Evolutionary conservation across 2,797 vertebrate species (phyloP).

Genomic region (Molossus alvarezi): DNA sequence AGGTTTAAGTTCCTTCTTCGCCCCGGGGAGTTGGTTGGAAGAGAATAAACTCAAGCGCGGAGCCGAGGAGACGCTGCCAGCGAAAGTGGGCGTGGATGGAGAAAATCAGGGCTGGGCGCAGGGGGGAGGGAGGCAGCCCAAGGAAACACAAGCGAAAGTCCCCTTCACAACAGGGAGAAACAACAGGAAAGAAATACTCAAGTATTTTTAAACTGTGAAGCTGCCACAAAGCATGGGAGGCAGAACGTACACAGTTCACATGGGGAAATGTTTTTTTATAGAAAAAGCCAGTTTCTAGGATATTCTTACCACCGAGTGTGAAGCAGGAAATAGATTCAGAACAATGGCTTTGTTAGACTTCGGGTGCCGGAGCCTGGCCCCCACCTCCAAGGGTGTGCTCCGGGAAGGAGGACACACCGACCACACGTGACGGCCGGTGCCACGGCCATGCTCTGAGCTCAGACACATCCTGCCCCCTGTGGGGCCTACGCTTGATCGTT

Average conservation of each 20-base stretch:
- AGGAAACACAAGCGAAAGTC: not conserved
- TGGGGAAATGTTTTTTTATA: slow-evolving; percentile 76
- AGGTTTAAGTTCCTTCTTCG: not conserved
- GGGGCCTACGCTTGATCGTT: not conserved
- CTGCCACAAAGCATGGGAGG: slow-evolving; percentile 76
- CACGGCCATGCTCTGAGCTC: not conserved
- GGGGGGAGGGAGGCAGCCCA: not conserved
- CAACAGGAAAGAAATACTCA: slow-evolving; percentile 51
- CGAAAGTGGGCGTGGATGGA: accelerated
- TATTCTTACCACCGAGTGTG: slow-evolving; percentile 73
- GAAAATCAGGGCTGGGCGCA: not conserved
- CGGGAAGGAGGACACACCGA: not conserved
- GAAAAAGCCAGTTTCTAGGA: slow-evolving; percentile 81
- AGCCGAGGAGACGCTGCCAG: not conserved
- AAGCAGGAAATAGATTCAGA: slow-evolving; percentile 65
- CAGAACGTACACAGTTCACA: slow-evolving; percentile 75
- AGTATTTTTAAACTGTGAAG: slow-evolving; percentile 82
- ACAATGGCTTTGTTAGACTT: slow-evolving; percentile 53
- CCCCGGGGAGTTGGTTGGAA: not conserved
- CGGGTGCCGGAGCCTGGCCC: not conserved
- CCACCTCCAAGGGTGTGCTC: not conserved
- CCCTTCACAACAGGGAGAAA: slow-evolving; percentile 44
- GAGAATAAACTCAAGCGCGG: not conserved
- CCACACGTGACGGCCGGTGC: no score
- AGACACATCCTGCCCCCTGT: accelerated